Conservation (phyloP, 2,888 invertebrate species). For the Cephus rjabovi region DNA sequence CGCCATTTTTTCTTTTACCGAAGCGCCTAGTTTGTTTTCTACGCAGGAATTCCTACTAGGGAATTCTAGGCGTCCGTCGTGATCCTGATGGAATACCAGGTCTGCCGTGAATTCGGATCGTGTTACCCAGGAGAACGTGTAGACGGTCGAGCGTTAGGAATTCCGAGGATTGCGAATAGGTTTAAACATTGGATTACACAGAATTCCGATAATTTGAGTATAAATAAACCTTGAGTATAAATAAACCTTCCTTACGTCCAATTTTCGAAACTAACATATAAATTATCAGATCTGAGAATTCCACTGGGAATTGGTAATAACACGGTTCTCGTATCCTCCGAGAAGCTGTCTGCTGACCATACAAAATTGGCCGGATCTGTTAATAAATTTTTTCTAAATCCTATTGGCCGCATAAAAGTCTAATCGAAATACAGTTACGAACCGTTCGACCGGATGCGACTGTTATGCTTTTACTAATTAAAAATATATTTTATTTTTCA, state of each 20-base stretch:
- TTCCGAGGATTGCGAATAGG: not conserved
- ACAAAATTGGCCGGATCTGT: not conserved
- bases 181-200: no score
- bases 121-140: not conserved
- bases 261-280: not conserved
- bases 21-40: not conserved
- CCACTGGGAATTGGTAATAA: not conserved
- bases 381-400: not conserved
- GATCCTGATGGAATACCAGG: not conserved
- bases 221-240: no score
- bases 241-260: not conserved
- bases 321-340: not conserved
- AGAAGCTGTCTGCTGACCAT: not conserved
- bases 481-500: not conserved
- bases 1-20: no score
- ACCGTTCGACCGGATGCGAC: not conserved
- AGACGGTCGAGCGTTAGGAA: not conserved
- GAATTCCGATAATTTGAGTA: no score
- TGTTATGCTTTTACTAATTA: not conserved
- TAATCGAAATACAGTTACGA: not conserved
- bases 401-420: not conserved
- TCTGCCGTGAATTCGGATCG: not conserved
- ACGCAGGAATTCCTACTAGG: not conserved
- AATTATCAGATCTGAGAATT: not conserved
- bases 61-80: not conserved